Evolutionary conservation across 2,113 vertebrate species (phyloP).

Genomic region (Leptobrachium leishanense): DNA sequence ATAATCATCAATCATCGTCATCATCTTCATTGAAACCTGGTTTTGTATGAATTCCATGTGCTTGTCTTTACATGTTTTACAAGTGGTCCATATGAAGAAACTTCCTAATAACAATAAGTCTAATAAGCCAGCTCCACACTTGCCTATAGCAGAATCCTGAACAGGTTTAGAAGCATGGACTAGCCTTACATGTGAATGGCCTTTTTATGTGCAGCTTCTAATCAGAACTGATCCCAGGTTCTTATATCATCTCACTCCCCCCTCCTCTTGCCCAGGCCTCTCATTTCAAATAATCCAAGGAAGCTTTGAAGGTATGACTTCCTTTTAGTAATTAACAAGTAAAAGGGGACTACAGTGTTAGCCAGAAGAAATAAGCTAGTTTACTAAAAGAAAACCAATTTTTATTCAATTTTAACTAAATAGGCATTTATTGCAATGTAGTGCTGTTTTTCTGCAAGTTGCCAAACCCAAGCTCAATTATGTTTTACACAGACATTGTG

Average conservation of each 20-base stretch:
- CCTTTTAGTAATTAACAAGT: slow-evolving; percentile 33
- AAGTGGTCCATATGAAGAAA: slow-evolving; percentile 1
- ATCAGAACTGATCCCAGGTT: slow-evolving; percentile 13
- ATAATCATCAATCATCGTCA: too few species aligned
- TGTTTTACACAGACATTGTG: too few species aligned
- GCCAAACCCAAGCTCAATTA: not conserved
- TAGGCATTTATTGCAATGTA: not conserved
- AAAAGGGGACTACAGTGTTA: slow-evolving; percentile 30
- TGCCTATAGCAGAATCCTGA: not conserved
- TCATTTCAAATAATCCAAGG: slow-evolving; percentile 24
- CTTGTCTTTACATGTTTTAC: slow-evolving; percentile 8
- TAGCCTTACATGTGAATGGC: not conserved
- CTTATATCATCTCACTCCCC: slow-evolving; percentile 18
- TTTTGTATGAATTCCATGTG: not conserved
- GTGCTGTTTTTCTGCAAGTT: not conserved
- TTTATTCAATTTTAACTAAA: not conserved
- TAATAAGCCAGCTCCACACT: slow-evolving; percentile 7
- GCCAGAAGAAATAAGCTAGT: slow-evolving; percentile 2
- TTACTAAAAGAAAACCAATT: slow-evolving; percentile 15
- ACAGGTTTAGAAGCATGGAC: not conserved
- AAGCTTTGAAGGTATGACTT: slow-evolving; percentile 33
- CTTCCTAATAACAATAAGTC: slow-evolving; percentile 5
- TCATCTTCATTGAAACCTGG: too few species aligned
- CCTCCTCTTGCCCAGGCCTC: slow-evolving; percentile 10
- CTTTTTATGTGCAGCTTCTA: slow-evolving; percentile 10